Base-by-base conservation (phyloP, 2,113 vertebrate species). In the Boulengeromyrus knoepffleri region DNA sequence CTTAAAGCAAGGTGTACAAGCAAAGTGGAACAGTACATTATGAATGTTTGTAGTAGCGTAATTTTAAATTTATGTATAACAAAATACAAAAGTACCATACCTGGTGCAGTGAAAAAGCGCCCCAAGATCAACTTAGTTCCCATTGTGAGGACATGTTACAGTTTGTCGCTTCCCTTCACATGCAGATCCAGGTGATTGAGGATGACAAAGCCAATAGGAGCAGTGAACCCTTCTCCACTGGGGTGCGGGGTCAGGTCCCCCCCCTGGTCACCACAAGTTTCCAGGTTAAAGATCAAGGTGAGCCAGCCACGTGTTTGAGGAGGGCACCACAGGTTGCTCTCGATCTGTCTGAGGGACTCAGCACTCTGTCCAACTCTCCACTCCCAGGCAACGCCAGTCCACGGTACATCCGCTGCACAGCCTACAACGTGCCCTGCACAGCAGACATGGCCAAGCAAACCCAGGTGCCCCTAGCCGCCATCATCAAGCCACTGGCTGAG, bases 391-490 rank as follows among this genome's bases (percentile, higher is more conserved):
- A 98, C 10, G 96, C 99, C 92, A 99, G 98, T 93, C 99, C 99
- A 39, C 97, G 97, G 85, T 99, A 97, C 91, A 94, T 99, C 91
- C 96, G 99, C 94, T 99, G 98, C 91, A 98, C 99, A 74, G 97
- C 98, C 88, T 99, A 99, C 94, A 99, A 99, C 92, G 96, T 99
- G 89, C 99, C 99, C 89, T 99, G 98, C 94, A 99, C 97, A 47
- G 97, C 99, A 39, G 99, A 99, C 91, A 98, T 99, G 98, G 98
- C 99, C 94, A 99, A 99, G 93, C 99, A 99, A 95, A 99, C 98
- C 93, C 99, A 99, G 93, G 98, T 99, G 93, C 99, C 99, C 0
- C 94, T 99, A 91, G 98, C 98, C 90, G 98, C 98, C 7, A 97
- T 99, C 92, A 98, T 99, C 94, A 99, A 99, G 90, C 98, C 99